Conservation (phyloP, 2,888 invertebrate genomes). For the Synanthedon vespiformis region DNA sequence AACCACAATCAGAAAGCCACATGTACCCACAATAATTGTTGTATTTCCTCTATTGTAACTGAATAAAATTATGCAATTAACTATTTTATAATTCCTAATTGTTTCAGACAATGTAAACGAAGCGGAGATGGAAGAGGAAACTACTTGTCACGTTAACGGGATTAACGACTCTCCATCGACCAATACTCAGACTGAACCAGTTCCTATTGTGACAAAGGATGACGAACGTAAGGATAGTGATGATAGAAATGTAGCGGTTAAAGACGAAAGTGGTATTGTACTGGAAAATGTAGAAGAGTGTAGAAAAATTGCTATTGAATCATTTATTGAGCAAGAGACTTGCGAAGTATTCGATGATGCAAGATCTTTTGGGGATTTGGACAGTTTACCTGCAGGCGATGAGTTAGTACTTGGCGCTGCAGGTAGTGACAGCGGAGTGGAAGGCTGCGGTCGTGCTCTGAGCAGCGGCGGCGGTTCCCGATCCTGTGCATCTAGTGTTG, state of each 20-base stretch:
- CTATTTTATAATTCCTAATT: conserved; percentile 19
- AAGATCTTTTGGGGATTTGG: conserved; percentile 51
- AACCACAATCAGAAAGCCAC: background rate
- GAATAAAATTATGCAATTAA: background rate
- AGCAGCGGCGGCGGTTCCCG: conserved; percentile 76
- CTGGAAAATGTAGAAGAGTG: conserved; percentile 26
- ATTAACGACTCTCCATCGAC: conserved; percentile 19
- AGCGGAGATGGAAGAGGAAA: conserved; percentile 45
- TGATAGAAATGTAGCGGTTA: conserved; percentile 21
- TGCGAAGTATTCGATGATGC: conserved; percentile 53
- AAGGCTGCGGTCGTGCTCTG: conserved; percentile 77
- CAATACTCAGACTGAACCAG: conserved; percentile 16
- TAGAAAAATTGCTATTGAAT: conserved; percentile 15
- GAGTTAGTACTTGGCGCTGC: conserved; percentile 64
- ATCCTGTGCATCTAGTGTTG: conserved; percentile 82
- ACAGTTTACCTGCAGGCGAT: conserved; percentile 55
- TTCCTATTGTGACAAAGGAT: background rate
- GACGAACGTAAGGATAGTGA: conserved; percentile 10
- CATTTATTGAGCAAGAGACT: conserved; percentile 34
- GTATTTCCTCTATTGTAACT: background rate
- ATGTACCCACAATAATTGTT: background rate
- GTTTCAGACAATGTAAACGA: conserved; percentile 63
- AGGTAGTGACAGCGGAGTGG: conserved; percentile 86
- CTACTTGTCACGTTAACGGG: conserved; percentile 24
- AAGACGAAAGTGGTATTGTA: conserved; percentile 35